Conservation (phyloP, 2,113 vertebrate genomes). For the Hemicordylus capensis region DNA sequence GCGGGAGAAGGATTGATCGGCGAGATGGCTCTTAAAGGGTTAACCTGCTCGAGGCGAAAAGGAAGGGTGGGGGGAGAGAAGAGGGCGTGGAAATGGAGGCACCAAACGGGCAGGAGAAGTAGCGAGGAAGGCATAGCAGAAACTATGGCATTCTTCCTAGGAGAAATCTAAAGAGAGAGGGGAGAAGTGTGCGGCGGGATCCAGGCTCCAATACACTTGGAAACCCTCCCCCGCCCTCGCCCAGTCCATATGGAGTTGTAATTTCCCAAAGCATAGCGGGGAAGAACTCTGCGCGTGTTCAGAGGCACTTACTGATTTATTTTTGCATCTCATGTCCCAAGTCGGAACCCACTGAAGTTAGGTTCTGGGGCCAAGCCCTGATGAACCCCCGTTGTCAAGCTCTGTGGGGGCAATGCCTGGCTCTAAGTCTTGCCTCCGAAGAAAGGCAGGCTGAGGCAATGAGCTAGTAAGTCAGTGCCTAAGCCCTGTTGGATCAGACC, state of each 20-base stretch:
- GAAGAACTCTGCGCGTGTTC: neutral
- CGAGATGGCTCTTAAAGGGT: slow-evolving; percentile 22
- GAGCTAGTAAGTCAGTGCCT: too few species aligned
- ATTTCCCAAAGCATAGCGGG: neutral
- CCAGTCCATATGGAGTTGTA: neutral
- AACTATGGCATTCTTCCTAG: too few species aligned
- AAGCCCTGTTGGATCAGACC: too few species aligned
- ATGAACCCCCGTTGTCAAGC: neutral
- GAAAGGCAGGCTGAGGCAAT: neutral
- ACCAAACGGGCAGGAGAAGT: neutral
- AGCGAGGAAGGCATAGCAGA: neutral
- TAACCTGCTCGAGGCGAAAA: neutral
- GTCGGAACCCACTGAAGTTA: neutral
- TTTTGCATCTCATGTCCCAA: neutral
- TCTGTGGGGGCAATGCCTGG: neutral
- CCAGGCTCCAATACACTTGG: too few species aligned
- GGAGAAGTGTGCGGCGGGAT: too few species aligned
- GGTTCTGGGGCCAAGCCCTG: neutral
- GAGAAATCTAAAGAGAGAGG: too few species aligned
- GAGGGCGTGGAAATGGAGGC: neutral
- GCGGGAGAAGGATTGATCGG: neutral
- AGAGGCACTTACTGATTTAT: neutral
- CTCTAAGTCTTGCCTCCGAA: too few species aligned
- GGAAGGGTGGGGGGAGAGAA: neutral
- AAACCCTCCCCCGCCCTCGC: neutral